A percentile compares a stretch with the other conserved stretches of the same genome.
Evolutionary conservation across 2,113 vertebrate genomes (phyloP).

Genomic region (Falco punctatus): DNA sequence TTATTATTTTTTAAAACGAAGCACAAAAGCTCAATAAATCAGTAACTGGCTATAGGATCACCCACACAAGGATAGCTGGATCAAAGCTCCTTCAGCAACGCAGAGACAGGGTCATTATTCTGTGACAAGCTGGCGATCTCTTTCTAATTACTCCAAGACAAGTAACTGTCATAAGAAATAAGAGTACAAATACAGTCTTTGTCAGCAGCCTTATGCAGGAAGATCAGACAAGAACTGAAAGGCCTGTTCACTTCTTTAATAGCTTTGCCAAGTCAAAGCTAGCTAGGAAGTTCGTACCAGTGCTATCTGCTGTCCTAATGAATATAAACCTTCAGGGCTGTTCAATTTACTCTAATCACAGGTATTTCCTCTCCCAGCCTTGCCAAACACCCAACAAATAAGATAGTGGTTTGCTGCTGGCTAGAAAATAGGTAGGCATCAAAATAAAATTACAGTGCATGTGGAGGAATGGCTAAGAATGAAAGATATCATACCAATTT

Average conservation of each 20-base stretch:
- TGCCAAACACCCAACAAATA: neutral
- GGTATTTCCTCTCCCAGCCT: neutral
- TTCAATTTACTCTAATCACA: neutral
- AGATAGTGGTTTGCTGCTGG: neutral
- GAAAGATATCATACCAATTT: neutral
- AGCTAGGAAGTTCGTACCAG: neutral
- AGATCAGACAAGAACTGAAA: neutral
- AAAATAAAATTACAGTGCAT: neutral
- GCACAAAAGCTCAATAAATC: neutral
- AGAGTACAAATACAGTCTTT: rapidly evolving
- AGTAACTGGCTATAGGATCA: neutral
- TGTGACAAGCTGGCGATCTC: neutral
- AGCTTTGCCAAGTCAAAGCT: neutral
- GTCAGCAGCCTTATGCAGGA: neutral
- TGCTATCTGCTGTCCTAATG: neutral
- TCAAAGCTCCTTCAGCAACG: neutral
- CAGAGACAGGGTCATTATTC: neutral
- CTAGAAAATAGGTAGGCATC: neutral
- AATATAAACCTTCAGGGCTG: neutral
- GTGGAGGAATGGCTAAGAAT: neutral
- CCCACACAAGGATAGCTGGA: neutral
- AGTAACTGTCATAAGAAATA: neutral
- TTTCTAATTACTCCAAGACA: neutral
- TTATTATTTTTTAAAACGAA: neutral
- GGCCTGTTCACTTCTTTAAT: neutral